Percentiles rank a stretch among this genome's conserved stretches.
phyloP scores from a whole-genome alignment of 2,888 invertebrate species.

The Chymomyza procnemis region DNA sequence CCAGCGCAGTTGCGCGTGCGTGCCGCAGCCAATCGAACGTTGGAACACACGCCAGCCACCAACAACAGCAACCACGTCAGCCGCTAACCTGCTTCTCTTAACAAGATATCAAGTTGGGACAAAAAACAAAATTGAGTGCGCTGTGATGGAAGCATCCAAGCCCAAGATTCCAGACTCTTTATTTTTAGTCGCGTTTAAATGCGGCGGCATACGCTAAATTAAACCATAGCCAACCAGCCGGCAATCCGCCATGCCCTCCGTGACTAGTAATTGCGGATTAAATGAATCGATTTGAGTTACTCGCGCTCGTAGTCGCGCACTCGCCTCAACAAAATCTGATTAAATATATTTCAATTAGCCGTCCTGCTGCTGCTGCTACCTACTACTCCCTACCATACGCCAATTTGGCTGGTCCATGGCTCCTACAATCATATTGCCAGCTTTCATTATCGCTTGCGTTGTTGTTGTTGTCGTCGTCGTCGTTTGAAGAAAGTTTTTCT shows the following conservation, averaged over 20 bases:
- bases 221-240: constrained; percentile 44
- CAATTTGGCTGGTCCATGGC: constrained; percentile 18
- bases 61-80: not conserved
- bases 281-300: constrained; percentile 47
- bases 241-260: not conserved
- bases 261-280: constrained; percentile 64
- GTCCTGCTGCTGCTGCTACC: constrained; percentile 19
- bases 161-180: constrained; percentile 43
- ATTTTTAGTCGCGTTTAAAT: constrained; percentile 49
- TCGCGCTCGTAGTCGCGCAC: not conserved
- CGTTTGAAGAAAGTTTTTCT: constrained; percentile 44
- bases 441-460: constrained; percentile 43
- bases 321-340: constrained; percentile 58
- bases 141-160: constrained; percentile 3
- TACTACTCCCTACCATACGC: constrained; percentile 20
- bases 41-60: constrained; percentile 29
- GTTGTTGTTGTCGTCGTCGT: too few species aligned
- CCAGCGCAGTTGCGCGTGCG: constrained; percentile 7
- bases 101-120: constrained; percentile 16
- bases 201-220: constrained; percentile 53
- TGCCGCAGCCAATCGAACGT: constrained; percentile 49
- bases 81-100: constrained; percentile 19
- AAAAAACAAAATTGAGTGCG: not conserved
- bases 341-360: constrained; percentile 72
- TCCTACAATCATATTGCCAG: constrained; percentile 5